Evolutionary conservation across 2,797 vertebrate species (phyloP).

Genomic region (Spea hammondii): DNA sequence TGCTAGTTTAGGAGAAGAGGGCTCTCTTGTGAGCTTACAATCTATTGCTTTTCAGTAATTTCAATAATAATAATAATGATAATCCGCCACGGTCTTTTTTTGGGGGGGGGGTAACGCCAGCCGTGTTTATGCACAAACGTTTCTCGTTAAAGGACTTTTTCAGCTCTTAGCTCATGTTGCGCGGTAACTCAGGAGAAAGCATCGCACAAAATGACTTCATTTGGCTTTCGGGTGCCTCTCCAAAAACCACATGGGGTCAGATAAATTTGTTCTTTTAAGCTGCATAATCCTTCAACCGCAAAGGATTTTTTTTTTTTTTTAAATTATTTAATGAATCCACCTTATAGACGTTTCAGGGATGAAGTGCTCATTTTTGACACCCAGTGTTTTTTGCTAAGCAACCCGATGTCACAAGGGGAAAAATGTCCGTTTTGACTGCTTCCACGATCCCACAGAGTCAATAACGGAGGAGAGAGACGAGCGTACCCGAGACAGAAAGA

Average conservation of each 20-base stretch:
- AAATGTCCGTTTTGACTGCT: conserved; percentile 36
- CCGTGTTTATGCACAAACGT: conserved; percentile 20
- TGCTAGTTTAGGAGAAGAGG: too few relatives aligned
- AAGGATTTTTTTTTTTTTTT: conserved; percentile 20
- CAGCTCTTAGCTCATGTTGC: conserved; percentile 24
- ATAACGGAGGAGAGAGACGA: conserved; percentile 18
- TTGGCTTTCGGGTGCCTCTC: conserved; percentile 44
- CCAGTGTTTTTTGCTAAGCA: conserved; percentile 41
- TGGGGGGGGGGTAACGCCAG: background rate
- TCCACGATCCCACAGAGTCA: conserved; percentile 40
- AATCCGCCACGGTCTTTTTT: too few relatives aligned
- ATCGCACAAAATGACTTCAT: conserved; percentile 24
- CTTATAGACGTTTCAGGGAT: conserved; percentile 36
- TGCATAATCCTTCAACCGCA: conserved; percentile 40
- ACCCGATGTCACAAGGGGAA: conserved; percentile 32
- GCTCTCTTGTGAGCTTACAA: too few relatives aligned
- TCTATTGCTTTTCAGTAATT: too few relatives aligned
- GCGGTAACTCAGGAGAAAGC: conserved; percentile 30
- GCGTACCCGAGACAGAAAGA: conserved; percentile 32
- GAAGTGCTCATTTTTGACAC: conserved; percentile 29
- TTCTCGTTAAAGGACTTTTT: conserved; percentile 34
- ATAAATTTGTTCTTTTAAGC: conserved; percentile 50
- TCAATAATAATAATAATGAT: too few relatives aligned
- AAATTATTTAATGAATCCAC: conserved; percentile 44
- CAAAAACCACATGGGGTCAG: conserved; percentile 34